Conservation (phyloP, 2,113 vertebrate genomes). For the Limnothrissa miodon region DNA sequence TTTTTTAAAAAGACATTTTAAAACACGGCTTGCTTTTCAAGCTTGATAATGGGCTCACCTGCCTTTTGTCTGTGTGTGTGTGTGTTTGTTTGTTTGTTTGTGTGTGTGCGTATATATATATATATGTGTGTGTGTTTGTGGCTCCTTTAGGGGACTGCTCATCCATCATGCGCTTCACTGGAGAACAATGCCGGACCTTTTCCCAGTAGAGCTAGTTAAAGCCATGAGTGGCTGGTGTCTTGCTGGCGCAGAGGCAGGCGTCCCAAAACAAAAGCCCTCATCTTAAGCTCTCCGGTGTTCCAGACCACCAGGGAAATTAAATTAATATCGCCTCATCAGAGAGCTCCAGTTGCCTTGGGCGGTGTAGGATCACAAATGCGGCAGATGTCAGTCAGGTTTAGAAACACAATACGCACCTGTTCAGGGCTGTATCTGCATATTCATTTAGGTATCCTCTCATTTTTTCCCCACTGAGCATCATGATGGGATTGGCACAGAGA, state of each 20-base stretch:
- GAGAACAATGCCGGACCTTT: neutral
- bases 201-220: neutral
- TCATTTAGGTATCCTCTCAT: slow-evolving; percentile 4
- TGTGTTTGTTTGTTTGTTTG: neutral
- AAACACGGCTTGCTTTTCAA: neutral
- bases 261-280: slow-evolving; percentile 31
- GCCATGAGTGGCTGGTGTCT: neutral
- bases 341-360: slow-evolving; percentile 44
- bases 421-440: slow-evolving; percentile 2
- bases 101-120: neutral
- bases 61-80: neutral
- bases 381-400: slow-evolving; percentile 50
- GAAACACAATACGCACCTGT: slow-evolving; percentile 40
- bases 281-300: slow-evolving; percentile 44
- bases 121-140: neutral
- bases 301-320: slow-evolving; percentile 38
- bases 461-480: slow-evolving; percentile 22
- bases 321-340: slow-evolving; percentile 25
- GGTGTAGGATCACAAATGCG: slow-evolving; percentile 44
- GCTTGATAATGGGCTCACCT: neutral
- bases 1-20: neutral
- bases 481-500: neutral
- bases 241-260: neutral
- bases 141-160: neutral
- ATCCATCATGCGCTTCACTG: neutral